phyloP scores from a whole-genome alignment of 37 sponge, comb jelly and placozoan species.

The Beroe ovata region DNA sequence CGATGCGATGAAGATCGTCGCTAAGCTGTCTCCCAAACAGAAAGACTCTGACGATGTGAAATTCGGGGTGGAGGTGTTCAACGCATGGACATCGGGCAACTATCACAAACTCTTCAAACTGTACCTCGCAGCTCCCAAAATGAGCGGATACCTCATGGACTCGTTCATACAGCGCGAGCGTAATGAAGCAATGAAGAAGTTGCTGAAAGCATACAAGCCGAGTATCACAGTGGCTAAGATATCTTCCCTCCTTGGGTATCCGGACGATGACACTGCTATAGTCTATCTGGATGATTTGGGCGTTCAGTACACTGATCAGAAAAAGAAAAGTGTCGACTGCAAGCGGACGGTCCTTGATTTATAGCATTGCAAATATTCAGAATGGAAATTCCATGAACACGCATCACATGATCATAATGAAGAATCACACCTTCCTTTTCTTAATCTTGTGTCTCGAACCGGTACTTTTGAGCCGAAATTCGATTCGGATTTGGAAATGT shows the following conservation, averaged over 20 bases:
- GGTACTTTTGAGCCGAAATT: no score
- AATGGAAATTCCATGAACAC: no score
- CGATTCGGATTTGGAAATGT: no score
- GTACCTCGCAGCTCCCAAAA: slow-evolving; percentile 76
- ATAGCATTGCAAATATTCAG: no score
- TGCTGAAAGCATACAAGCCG: slow-evolving; percentile 82
- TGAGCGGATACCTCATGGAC: slow-evolving; percentile 80
- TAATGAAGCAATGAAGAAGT: slow-evolving; percentile 74
- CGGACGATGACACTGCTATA: slow-evolving; percentile 11
- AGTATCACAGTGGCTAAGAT: slow-evolving; percentile 1
- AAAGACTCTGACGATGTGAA: slow-evolving; percentile 71
- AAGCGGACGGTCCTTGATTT: background rate
- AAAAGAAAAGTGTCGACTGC: background rate
- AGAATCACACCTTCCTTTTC: no score
- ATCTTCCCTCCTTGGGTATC: slow-evolving; percentile 7
- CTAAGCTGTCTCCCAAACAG: slow-evolving; percentile 70
- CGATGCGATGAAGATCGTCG: slow-evolving; percentile 70
- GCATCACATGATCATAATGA: no score
- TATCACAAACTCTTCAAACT: slow-evolving; percentile 85
- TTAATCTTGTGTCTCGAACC: no score
- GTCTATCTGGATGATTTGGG: slow-evolving; percentile 42
- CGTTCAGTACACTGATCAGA: slow-evolving; percentile 22
- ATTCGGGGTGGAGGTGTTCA: slow-evolving; percentile 78
- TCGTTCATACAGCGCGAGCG: slow-evolving; percentile 90
- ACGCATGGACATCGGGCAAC: slow-evolving; percentile 84